These are phyloP conservation scores for Pomacea canaliculata DNA, from an alignment of 2,888 invertebrate genomes.

Conservation along the genomic window DNA sequence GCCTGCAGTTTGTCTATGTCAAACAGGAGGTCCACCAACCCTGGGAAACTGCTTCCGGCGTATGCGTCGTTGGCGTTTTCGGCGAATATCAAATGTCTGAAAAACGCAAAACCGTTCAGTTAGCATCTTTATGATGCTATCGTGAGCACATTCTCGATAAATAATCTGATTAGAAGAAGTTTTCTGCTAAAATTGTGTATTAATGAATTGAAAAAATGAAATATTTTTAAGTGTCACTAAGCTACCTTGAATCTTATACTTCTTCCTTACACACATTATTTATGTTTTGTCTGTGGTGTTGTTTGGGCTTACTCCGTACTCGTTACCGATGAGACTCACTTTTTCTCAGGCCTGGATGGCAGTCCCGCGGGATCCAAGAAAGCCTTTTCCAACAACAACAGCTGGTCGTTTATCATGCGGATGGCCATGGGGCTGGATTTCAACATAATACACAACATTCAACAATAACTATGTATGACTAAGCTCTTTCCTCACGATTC, in stretches of 20 bases:
- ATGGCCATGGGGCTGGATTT: constrained; percentile 31
- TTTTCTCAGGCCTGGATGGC: constrained; percentile 40
- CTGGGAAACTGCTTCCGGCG: constrained; percentile 63
- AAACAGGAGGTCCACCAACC: constrained; percentile 59
- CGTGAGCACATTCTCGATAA: too few relatives aligned
- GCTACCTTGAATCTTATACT: too few relatives aligned
- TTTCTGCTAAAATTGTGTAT: too few relatives aligned
- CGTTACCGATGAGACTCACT: constrained; percentile 27
- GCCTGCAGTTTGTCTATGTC: constrained; percentile 43
- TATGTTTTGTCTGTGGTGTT: too few relatives aligned
- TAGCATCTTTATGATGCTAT: too few relatives aligned
- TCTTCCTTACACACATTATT: too few relatives aligned
- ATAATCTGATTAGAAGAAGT: too few relatives aligned
- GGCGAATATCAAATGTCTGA: constrained; percentile 66
- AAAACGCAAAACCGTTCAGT: not conserved
- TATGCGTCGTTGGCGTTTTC: constrained; percentile 57
- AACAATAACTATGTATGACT: too few relatives aligned
- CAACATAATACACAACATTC: not conserved
- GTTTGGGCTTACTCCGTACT: too few relatives aligned
- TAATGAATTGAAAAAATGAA: too few relatives aligned
- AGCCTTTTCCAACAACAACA: constrained; percentile 47
- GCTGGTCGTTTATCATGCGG: constrained; percentile 49
- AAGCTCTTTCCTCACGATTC: too few relatives aligned
- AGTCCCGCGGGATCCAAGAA: constrained; percentile 50
- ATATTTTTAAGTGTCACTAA: too few relatives aligned